These are phyloP conservation scores for Poecilia velifera DNA, from an alignment of 2,797 vertebrate species.

Conservation along the genomic window DNA sequence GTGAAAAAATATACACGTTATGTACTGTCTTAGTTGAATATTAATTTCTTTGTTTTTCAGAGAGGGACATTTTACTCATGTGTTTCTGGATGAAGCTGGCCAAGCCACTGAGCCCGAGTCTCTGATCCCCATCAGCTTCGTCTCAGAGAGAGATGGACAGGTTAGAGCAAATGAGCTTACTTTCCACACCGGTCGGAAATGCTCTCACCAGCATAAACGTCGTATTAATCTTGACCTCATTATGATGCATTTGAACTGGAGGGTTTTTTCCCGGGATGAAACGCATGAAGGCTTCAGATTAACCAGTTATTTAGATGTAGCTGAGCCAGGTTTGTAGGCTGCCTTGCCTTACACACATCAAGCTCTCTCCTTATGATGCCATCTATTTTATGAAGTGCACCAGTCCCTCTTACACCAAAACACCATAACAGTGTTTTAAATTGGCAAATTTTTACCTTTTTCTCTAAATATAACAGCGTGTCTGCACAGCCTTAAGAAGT, in stretches of 20 bases:
- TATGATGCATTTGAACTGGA: background rate
- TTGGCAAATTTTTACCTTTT: background rate
- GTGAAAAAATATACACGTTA: too few species aligned
- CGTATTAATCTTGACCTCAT: background rate
- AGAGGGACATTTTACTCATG: conserved; percentile 92
- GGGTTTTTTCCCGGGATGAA: background rate
- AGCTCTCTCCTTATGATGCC: background rate
- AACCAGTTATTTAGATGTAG: background rate
- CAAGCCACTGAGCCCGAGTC: conserved; percentile 95
- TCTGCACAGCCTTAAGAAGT: too few species aligned
- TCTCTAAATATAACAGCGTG: background rate
- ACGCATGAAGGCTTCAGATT: background rate
- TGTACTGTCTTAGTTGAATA: background rate
- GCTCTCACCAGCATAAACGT: background rate
- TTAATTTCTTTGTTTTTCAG: conserved; percentile 64
- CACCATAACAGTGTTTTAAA: background rate
- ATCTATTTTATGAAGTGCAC: background rate
- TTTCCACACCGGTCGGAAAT: background rate
- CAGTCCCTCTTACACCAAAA: background rate
- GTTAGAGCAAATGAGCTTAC: conserved; percentile 65
- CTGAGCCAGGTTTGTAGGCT: background rate
- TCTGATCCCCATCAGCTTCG: conserved; percentile 88
- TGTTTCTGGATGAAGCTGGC: conserved; percentile 95
- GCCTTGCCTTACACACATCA: background rate
- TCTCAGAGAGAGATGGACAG: conserved; percentile 90